Evolutionary conservation across 92 coral and sea anemone species (phyloP), one percentile per base, ranked within the genome.

Genomic region (Metridium senile): DNA sequence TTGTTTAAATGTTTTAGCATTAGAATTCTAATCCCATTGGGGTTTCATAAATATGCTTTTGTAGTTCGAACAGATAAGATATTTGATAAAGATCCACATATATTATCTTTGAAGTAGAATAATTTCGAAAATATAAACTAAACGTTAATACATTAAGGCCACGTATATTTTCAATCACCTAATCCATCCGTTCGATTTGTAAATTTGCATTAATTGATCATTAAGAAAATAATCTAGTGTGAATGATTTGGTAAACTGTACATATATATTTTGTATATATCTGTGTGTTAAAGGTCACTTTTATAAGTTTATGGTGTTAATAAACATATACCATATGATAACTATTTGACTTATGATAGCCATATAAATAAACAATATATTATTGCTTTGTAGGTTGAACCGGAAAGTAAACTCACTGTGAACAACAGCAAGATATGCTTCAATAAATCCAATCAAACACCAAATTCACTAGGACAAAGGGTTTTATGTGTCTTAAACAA

Each of bases 401-500:
- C 82, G 28, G 74, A 54, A 49, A 54, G 62, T 21, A 66, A 52
- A 32, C 11, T 58, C 66, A 8, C 32, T 32, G 18, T 62, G 46
- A 47, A 75, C 66, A 78, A 68, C 47, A 26, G 33, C 22, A 79
- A 57, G 28, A 46, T 51, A 46, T 51, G 39, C 77, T 52, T 66
- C 53, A 70, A 77, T 35, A 78, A 47, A 20, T 65, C 33, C 22
- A 68, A 79, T 30, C 71, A 70, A 33, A 79, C 68, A 33, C 82
- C 67, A 32, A 88, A 80, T 28, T 57, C 47, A 35, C 64, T 85
- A 51, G 97, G 94, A 43, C 93, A 96, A 53, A 89, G 86, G 78
- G 97, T 96, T 23, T 82, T 90, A 11, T 96, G 94, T 75, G 82
- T 96, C 59, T 74, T 96, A 58, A 89, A 96, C 70, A 96, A 86